Evolutionary conservation across 2,888 invertebrate species (phyloP).

Genomic region (Oegoconia quadripuncta): DNA sequence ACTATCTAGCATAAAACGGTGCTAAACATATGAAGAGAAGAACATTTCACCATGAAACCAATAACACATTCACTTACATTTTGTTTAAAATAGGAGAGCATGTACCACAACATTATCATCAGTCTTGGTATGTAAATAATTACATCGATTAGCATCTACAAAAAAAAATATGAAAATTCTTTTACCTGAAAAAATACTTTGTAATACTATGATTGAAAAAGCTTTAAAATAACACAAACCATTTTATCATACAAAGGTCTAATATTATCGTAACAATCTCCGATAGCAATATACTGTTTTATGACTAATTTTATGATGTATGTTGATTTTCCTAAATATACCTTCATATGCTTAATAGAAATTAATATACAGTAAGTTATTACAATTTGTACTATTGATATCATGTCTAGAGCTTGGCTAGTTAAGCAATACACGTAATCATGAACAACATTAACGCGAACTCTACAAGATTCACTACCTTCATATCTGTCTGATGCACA

Average conservation of each 20-base stretch:
- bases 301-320: background rate
- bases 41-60: too few relatives aligned
- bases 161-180: too few relatives aligned
- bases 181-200: too few relatives aligned
- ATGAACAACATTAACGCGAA: background rate
- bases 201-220: too few relatives aligned
- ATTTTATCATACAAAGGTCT: slow-evolving; percentile 12
- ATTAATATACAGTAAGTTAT: slow-evolving; percentile 8
- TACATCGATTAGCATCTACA: slow-evolving; percentile 6
- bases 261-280: slow-evolving; percentile 10
- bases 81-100: slow-evolving; percentile 1
- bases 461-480: too few relatives aligned
- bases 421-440: background rate
- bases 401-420: background rate
- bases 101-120: background rate
- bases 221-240: slow-evolving; percentile 7
- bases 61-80: slow-evolving; percentile 8
- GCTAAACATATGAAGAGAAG: too few relatives aligned
- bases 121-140: slow-evolving; percentile 3
- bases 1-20: too few relatives aligned
- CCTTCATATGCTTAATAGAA: too few relatives aligned
- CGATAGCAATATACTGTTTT: slow-evolving; percentile 8
- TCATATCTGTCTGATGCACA: too few relatives aligned
- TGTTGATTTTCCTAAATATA: background rate
- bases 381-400: slow-evolving; percentile 3